Base-by-base conservation (phyloP, 2,888 invertebrate species). In the Callyntrura sp. region DNA sequence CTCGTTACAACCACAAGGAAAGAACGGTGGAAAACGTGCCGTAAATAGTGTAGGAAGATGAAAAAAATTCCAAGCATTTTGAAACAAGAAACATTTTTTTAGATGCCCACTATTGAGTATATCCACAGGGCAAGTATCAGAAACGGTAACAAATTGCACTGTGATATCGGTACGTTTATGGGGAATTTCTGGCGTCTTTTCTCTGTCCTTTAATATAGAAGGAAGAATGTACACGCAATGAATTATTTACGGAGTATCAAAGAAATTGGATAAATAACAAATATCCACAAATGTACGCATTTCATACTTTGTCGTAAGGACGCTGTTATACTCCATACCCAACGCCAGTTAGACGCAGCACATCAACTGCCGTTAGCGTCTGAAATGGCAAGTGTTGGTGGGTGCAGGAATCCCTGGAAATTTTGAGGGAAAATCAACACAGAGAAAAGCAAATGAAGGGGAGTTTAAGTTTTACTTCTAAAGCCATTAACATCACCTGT, bases 161-260 rank as follows among this genome's bases (percentile, higher is more conserved):
- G 5, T 11, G 51, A 1, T 51, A n/a, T 51, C n/a, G 43, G 14
- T 35, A 35, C 4, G 43, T 70, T 43, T 45, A n/a, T n/a, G n/a
- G n/a, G 45, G 70, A 48, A 73, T 73, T 73, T 14, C 14, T 48
- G 48, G 48, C 23, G 23, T 73, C 23, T 28, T 25, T 43, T 6
- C 23, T 43, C 43, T 17, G 14, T 8, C 20, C 8, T 14, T 73
- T 73, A 68, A 68, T 68, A 23, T 11, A 43, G 45, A 23, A 73
- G 11, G 20, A 17, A 48, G 43, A 43, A n/a, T 9, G 6, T 4
- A 65, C 45, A 73, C 48, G 23, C 23, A 73, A 73, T 73, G 73
- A 48, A 73, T 73, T 73, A 73, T 73, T 73, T 73, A 73, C 45
- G 4, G 45, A 23, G 0, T 12, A 73, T 48, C 73, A 73, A 73